Base-by-base conservation (phyloP, 2,797 vertebrate species). In the Linurgus olivaceus region DNA sequence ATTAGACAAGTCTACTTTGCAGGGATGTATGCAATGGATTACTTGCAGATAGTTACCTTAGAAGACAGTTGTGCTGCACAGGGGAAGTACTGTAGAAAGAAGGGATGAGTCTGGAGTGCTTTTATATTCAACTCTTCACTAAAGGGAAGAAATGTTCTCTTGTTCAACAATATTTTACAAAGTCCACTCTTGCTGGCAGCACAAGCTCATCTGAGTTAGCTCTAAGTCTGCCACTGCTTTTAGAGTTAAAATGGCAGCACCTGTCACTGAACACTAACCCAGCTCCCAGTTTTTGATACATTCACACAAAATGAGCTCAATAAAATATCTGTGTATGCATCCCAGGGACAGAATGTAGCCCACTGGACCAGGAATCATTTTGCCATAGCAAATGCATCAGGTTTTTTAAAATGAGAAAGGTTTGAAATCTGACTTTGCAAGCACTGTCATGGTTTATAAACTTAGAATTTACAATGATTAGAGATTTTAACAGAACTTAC, bases 51-150 rank as follows among this genome's bases (percentile, higher is more conserved):
- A 91, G 23, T 95, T 97, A 98, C 99, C 98, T 99, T 98, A 72
- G 98, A 98, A 33, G 97, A 97, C 58, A 98, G 48, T 15, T 97
- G 97, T 98, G 97, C 93, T 96, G 97, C 93, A 95, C 90, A 38
- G 7, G 98, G 99, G 58, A 99, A 84, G 94, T 94, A 94, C 20
- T 93, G 88, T 65, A 97, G 94, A 90, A 98, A 93, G 81, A 85
- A 62, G n/a, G 98, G 98, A 63, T 98, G 92, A 86, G 95, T 98
- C 96, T 98, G 98, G 79, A 96, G 94, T 72, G 98, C 94, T 74
- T 98, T 98, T 91, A 98, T 72, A 92, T 94, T 97, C 87, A 99
- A 74, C 75, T 98, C 98, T 93, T 98, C 98, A 86, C 98, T 99
- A 93, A 87, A 96, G 98, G 90, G 94, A 97, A 89, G 76, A 92